Percentiles rank a stretch among this genome's conserved stretches.
Evolutionary conservation across 2,888 invertebrate genomes (phyloP).

Genomic region (Cantharis rufa): DNA sequence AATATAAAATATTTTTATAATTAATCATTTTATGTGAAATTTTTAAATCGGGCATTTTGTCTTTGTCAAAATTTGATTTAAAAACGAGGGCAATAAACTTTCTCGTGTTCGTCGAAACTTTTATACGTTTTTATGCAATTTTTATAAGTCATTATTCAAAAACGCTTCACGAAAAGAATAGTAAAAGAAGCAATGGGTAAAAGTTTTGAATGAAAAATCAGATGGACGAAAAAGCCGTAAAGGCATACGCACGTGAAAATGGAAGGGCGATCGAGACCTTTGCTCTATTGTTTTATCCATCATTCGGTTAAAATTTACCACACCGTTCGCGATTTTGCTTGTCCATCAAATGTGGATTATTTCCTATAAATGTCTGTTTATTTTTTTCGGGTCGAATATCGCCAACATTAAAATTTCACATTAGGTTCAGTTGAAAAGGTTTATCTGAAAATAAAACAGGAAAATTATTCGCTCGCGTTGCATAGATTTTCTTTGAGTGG

Average conservation of each 20-base stretch:
- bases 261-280: background rate
- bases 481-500: background rate
- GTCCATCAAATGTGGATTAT: background rate
- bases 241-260: background rate
- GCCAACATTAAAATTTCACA: background rate
- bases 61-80: background rate
- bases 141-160: conserved; percentile 21
- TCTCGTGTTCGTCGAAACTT: background rate
- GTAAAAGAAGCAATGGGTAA: conserved; percentile 11
- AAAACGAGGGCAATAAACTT: background rate
- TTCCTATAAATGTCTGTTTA: background rate
- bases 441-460: background rate
- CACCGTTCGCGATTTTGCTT: background rate
- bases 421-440: background rate
- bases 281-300: background rate
- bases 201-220: conserved; percentile 25
- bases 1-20: background rate
- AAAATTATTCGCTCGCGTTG: background rate
- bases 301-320: background rate
- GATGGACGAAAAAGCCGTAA: conserved; percentile 11
- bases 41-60: background rate
- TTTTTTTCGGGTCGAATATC: background rate
- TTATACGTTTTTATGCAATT: conserved; percentile 11
- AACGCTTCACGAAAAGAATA: conserved; percentile 9
- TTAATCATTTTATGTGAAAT: background rate